Base-by-base conservation (phyloP, 2,888 invertebrate species). In the Cylloceria caligata region DNA sequence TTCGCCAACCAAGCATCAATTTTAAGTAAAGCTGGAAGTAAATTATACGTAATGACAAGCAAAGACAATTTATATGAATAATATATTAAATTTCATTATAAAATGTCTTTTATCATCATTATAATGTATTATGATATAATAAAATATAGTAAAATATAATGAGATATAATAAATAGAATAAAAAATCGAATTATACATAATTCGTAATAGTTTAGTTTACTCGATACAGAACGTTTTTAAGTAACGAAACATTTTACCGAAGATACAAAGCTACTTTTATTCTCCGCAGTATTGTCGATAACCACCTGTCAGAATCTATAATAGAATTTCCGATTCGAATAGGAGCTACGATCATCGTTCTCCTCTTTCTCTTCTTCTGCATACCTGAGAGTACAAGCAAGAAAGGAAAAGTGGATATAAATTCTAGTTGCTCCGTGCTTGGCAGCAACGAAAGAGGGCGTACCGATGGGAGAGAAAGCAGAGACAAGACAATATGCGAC, bases 261-360 rank as follows among this genome's bases (percentile, higher is more conserved):
- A 19, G 39, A 64, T 36, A 36, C 52, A 13, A 36, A n/a, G 52
- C 55, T 13, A 39, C 39, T 21, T n/a, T 47, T 30, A 16, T 19
- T 16, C 67, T 67, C 49, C 57, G 19, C n/a, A n/a, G 65, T 67
- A 67, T 69, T 55, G 49, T 45, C 52, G 77, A 74, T 78, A 75
- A 81, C 65, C 85, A 85, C 86, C 81, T 84, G 84, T 84, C 80
- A 72, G 81, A 80, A 86, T 86, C 84, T 86, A 86, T 86, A 86
- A 86, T 86, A 83, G 78, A 83, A 86, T 85, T 83, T 85, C 45
- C 73, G 71, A 80, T 79, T 64, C 77, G 72, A 52, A 74, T 47
- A 57, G 60, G 52, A 24, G 30, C 16, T 16, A 11, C 21, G 45
- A 27, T 60, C 6, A 49, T 30, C 36, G n/a, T 42, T 24, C 27